Evolutionary conservation across 2,113 vertebrate genomes (phyloP).

Genomic region (Tychaedon coryphoeus): DNA sequence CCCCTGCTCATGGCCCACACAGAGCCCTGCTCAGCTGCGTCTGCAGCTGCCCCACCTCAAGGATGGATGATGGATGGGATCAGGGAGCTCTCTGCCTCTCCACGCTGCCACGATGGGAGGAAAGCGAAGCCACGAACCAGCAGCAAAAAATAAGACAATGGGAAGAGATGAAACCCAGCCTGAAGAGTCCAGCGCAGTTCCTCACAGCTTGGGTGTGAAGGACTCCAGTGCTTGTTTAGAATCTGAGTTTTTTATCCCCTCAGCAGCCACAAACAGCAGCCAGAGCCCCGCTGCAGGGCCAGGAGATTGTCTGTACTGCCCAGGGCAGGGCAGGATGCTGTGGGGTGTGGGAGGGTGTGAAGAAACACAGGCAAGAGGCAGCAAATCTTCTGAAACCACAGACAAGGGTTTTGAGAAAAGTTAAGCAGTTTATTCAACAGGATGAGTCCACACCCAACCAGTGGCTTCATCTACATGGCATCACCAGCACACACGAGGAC

Average conservation of each 20-base stretch:
- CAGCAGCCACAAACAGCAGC: not conserved
- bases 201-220: not conserved
- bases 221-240: not conserved
- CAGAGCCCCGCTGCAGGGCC: not conserved
- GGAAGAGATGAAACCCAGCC: not conserved
- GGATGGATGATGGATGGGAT: not conserved
- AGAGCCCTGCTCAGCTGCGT: accelerated
- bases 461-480: conserved; percentile 81
- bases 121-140: accelerated
- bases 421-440: conserved; percentile 79
- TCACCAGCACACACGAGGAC: conserved; percentile 79
- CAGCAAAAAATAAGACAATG: not conserved
- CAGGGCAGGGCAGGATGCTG: not conserved
- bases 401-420: conserved; percentile 66
- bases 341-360: not conserved
- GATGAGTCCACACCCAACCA: conserved; percentile 84
- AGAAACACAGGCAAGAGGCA: not conserved
- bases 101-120: accelerated
- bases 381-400: conserved; percentile 15
- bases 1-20: too few relatives aligned
- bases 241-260: not conserved
- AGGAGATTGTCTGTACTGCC: not conserved
- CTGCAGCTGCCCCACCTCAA: not conserved
- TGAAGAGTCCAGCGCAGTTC: not conserved
- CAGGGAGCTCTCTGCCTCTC: not conserved